Base-by-base conservation (phyloP, 2,888 invertebrate genomes). In the Ommatoiulus sabulosus region DNA sequence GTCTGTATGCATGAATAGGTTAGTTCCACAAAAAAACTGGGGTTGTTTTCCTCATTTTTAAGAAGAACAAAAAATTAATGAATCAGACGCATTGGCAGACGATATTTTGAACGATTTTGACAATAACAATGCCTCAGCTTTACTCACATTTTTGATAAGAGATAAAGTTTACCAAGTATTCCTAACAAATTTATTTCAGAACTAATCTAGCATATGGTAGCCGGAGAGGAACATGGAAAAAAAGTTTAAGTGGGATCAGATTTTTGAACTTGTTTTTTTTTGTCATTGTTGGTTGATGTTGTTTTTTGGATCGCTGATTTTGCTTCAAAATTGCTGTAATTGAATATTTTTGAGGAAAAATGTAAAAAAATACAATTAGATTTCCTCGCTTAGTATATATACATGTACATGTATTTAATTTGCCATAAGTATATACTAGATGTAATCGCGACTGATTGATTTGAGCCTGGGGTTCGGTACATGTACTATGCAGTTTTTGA, bases 1-100 rank as follows among this genome's bases (percentile, higher is more conserved):
- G 44, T 86, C 86, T 46, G 46, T 24, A 44, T 86, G 86, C 86
- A 80, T 80, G 35, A 80, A 80, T 80, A 80, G 80, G 12, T 80
- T 80, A 80, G 35, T 35, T 35, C 15, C 17, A 52, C 15, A 80
- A 35, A 43, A 43, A 80, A 15, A 24, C 35, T 80, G 80, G 35
- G 80, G 80, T 80, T 80, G 80, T 80, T 80, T 80, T 80, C 35
- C 80, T 80, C 35, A 15, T 80, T 35, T 80, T 80, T 43, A 12
- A 57, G 46, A 12, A 46, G 46, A 57, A 15, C 52, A 5, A 52
- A 35, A 72, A n/a, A 15, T 80, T 80, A 80, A 80, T 10, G 10
- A 10, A 80, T 35, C 6, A 80, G 35, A 80, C 12, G 80, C 10
- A 43, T 15, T 80, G 80, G 10, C 80, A 7, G 80, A 24, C 35